Base-by-base conservation (phyloP, 1,140 invertebrate species). In the Drosophila lacteicornis region DNA sequence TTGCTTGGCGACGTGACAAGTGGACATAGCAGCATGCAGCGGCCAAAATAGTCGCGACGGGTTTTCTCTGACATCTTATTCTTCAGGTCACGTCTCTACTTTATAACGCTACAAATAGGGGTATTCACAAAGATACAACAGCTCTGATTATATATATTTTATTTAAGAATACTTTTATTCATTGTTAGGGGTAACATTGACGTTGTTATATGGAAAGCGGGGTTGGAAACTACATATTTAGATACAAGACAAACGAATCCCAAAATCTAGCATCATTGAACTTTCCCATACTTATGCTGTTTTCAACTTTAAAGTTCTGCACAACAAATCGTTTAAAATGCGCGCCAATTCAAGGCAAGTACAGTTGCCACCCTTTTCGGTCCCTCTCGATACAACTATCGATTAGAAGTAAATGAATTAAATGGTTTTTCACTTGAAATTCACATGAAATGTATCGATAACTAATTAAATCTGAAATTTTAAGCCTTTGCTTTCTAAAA, bases 1-100 rank as follows among this genome's bases (percentile, higher is more conserved):
- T 55, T 66, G 55, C 55, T 68, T 77, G 75, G 75, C 75, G 62
- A 77, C 75, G 75, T 77, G 73, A 76, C 75, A 76, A 76, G 36
- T 13, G 36, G 12, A 36, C 12, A 19, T 33, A 19, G 58, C 27
- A 30, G 27, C 27, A 30, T 63, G 47, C 47, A 38, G 25, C 11
- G 46, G 33, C 45, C 30, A 66, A 65, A 71, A 71, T 60, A 36
- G 36, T 71, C 30, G 47, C 45, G 11, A 27, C 22, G 22, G 62
- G 49, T 60, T 49, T 65, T 36, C 66, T 47, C 30, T 46, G 61
- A 67, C 62, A 67, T 70, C 61, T 67, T 53, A 7, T 36, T 67
- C 49, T 30, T 15, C 47, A 73, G 27, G 69, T 55, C 69, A 71
- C 51, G 68, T 68, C 36, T 65, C 22, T 27, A 42, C 25, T 38